Evolutionary conservation across 2,113 vertebrate species (phyloP).

Genomic region (Aegithalos caudatus): DNA sequence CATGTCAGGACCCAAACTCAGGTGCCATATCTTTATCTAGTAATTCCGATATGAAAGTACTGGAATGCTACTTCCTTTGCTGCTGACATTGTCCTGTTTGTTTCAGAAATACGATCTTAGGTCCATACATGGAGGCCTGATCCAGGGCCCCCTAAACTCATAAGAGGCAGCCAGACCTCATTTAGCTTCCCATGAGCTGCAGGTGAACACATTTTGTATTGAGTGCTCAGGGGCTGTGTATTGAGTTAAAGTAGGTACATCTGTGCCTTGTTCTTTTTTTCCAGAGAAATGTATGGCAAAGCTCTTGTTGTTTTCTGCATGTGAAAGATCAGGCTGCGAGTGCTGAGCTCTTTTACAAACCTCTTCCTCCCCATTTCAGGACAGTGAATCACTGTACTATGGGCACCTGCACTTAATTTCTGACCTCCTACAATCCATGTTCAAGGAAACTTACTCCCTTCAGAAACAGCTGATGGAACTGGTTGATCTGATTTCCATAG

Average conservation of each 20-base stretch:
- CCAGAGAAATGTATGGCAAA: background rate
- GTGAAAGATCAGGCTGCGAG: background rate
- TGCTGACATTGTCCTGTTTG: background rate
- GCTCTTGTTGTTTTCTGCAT: background rate
- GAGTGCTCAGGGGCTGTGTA: background rate
- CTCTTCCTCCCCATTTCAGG: slow-evolving; percentile 59
- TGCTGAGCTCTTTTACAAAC: background rate
- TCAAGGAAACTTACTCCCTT: slow-evolving; percentile 90
- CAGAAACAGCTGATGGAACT: slow-evolving; percentile 91
- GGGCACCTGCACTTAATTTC: slow-evolving; percentile 86
- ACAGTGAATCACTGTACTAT: slow-evolving; percentile 88
- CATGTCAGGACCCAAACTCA: background rate
- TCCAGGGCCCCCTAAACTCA: background rate
- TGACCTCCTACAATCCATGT: slow-evolving; percentile 89
- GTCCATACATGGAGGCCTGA: background rate
- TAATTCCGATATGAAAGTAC: background rate
- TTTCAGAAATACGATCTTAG: background rate
- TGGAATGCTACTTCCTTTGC: background rate
- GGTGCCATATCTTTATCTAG: background rate
- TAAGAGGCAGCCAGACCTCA: background rate
- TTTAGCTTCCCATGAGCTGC: background rate
- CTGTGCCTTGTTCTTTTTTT: background rate
- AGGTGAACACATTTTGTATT: background rate
- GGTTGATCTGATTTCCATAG: slow-evolving; percentile 80
- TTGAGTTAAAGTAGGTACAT: background rate